Percentiles rank a stretch among this genome's conserved stretches.
phyloP scores from a whole-genome alignment of 2,888 invertebrate species.

The Drosophila demipolita region DNA sequence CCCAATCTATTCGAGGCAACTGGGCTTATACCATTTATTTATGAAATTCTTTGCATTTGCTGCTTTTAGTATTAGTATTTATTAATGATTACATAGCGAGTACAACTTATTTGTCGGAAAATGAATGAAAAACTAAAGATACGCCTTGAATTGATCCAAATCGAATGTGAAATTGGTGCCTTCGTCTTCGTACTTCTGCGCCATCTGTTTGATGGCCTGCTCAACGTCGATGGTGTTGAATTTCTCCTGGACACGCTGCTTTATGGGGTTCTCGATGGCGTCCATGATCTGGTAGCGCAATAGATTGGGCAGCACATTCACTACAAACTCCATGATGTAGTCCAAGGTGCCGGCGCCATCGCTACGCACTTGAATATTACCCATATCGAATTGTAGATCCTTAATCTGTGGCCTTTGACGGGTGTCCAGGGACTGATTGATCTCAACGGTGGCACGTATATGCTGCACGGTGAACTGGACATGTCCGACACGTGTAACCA shows the following conservation, averaged over 20 bases:
- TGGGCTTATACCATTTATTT: background rate
- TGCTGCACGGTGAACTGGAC: constrained; percentile 93
- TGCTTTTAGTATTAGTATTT: constrained; percentile 26
- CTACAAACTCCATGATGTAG: constrained; percentile 91
- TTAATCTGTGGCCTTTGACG: constrained; percentile 90
- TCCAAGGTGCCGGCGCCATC: constrained; percentile 95
- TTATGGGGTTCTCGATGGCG: constrained; percentile 92
- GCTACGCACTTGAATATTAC: constrained; percentile 93
- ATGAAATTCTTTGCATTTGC: background rate
- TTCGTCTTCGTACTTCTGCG: constrained; percentile 88
- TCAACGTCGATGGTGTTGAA: constrained; percentile 91
- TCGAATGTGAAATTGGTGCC: constrained; percentile 77
- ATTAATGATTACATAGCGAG: constrained; percentile 21
- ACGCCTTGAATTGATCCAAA: constrained; percentile 57
- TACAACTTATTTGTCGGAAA: constrained; percentile 9
- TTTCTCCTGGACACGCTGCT: constrained; percentile 89
- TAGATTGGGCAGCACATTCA: constrained; percentile 94
- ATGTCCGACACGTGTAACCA: constrained; percentile 90
- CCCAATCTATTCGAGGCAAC: background rate
- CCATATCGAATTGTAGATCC: constrained; percentile 91
- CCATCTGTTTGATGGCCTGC: constrained; percentile 89
- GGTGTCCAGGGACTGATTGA: constrained; percentile 92
- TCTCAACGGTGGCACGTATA: constrained; percentile 88
- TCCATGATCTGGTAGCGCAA: constrained; percentile 95
- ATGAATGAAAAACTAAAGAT: background rate